Percentiles rank a stretch among this genome's conserved stretches.
These are phyloP conservation scores for Triplophysa yarkandensis DNA, from an alignment of 2,797 vertebrate genomes.

Conservation along the genomic window DNA sequence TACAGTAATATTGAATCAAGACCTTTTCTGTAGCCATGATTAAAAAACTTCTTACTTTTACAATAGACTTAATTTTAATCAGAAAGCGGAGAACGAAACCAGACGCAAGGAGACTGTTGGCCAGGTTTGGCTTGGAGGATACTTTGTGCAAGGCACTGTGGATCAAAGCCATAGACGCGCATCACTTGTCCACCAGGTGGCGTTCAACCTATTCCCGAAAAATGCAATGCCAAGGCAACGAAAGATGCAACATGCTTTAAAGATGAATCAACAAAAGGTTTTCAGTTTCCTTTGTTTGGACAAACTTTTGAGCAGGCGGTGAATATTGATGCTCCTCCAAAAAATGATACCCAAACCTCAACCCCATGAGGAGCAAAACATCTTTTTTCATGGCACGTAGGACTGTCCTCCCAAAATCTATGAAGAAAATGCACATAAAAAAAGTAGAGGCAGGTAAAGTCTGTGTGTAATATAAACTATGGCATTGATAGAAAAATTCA, in stretches of 20 bases:
- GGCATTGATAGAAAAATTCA: slow-evolving; percentile 75
- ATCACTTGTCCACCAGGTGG: slow-evolving; percentile 61
- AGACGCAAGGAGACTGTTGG: slow-evolving; percentile 46
- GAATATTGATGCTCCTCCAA: slow-evolving; percentile 7
- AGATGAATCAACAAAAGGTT: slow-evolving; percentile 27
- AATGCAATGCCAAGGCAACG: slow-evolving; percentile 46
- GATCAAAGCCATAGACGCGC: slow-evolving; percentile 53
- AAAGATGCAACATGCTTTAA: slow-evolving; percentile 20
- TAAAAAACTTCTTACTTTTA: slow-evolving; percentile 39
- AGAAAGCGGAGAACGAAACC: slow-evolving; percentile 20
- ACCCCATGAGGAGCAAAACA: slow-evolving; percentile 74
- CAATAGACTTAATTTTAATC: slow-evolving; percentile 46
- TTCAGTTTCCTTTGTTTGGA: slow-evolving; percentile 5
- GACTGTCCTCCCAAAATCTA: slow-evolving; percentile 72
- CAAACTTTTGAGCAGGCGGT: neutral
- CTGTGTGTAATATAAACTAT: slow-evolving; percentile 62
- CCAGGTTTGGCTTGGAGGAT: slow-evolving; percentile 62
- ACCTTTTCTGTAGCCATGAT: slow-evolving; percentile 58
- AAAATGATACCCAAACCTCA: slow-evolving; percentile 26
- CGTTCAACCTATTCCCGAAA: slow-evolving; percentile 57
- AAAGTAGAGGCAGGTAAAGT: slow-evolving; percentile 45
- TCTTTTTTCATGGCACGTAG: slow-evolving; percentile 78
- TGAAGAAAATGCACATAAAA: slow-evolving; percentile 58
- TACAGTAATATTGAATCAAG: slow-evolving; percentile 65
- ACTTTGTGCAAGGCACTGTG: slow-evolving; percentile 71